A percentile compares a stretch with the other conserved stretches of the same genome.
Evolutionary conservation across 1,140 invertebrate genomes (phyloP).

Genomic region (Andrena cerasifolii): DNA sequence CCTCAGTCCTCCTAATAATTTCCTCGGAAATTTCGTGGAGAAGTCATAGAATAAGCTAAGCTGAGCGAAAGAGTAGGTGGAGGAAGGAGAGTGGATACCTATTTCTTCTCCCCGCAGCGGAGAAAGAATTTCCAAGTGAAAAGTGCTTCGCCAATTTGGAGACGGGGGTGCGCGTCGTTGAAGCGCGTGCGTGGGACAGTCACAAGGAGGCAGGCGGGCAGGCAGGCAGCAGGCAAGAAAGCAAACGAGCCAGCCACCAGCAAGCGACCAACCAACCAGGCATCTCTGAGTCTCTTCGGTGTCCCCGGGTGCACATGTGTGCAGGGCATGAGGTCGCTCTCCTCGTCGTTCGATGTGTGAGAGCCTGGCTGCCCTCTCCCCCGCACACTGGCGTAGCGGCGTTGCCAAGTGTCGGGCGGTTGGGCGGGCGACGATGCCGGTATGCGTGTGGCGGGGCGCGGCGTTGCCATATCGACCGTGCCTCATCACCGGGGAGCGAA

Average conservation of each 20-base stretch:
- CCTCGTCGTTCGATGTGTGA: slow-evolving; percentile 57
- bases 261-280: slow-evolving; percentile 32
- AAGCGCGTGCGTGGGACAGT: slow-evolving; percentile 61
- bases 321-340: slow-evolving; percentile 73
- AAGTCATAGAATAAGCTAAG: background rate
- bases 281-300: slow-evolving; percentile 43
- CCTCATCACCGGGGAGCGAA: slow-evolving; percentile 61
- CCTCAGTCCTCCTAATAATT: background rate
- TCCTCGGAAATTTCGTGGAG: background rate
- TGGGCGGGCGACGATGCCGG: slow-evolving; percentile 53
- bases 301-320: slow-evolving; percentile 65
- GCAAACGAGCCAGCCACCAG: slow-evolving; percentile 23
- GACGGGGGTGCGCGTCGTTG: slow-evolving; percentile 9
- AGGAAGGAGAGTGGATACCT: slow-evolving; percentile 5
- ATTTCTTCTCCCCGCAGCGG: slow-evolving; percentile 53
- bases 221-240: slow-evolving; percentile 20
- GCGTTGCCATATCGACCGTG: slow-evolving; percentile 81
- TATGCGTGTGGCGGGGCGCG: slow-evolving; percentile 69
- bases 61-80: background rate
- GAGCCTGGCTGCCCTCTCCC: slow-evolving; percentile 54
- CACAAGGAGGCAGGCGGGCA: background rate
- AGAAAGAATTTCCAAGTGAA: slow-evolving; percentile 43
- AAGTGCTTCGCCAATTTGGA: slow-evolving; percentile 65
- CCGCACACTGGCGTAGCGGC: slow-evolving; percentile 52
- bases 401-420: slow-evolving; percentile 65